Evolutionary conservation across 30 jellyfish, hydroid and myxozoan genomes (phyloP).

Genomic region (Calvadosia cruxmelitensis): DNA sequence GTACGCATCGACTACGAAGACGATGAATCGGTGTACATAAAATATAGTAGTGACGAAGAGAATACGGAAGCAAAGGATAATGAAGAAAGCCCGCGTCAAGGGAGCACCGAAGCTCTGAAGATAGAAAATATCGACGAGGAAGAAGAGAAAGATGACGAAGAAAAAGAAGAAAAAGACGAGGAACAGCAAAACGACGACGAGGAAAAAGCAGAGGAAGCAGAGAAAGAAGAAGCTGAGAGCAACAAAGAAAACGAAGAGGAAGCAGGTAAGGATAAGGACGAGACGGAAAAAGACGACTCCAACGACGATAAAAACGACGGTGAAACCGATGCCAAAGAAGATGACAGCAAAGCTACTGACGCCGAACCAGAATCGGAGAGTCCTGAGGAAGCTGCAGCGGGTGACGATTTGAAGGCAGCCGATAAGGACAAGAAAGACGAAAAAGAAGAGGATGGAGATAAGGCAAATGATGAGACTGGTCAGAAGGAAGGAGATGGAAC

Average conservation of each 20-base stretch:
- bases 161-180: slow-evolving; percentile 44
- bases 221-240: slow-evolving; percentile 16
- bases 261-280: slow-evolving; percentile 30
- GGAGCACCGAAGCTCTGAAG: slow-evolving; percentile 19
- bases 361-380: slow-evolving; percentile 6
- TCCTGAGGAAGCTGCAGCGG: background rate
- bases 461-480: background rate
- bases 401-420: background rate
- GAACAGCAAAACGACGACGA: slow-evolving; percentile 25
- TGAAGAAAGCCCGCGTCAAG: slow-evolving; percentile 32
- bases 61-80: background rate
- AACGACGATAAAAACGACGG: slow-evolving; percentile 2
- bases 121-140: slow-evolving; percentile 23
- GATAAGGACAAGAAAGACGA: background rate
- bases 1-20: background rate
- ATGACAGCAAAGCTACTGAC: background rate
- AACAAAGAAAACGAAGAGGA: slow-evolving; percentile 29
- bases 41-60: background rate
- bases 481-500: background rate
- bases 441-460: background rate
- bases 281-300: background rate
- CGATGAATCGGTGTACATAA: slow-evolving; percentile 10
- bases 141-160: slow-evolving; percentile 40
- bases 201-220: slow-evolving; percentile 30
- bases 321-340: background rate